Evolutionary conservation across 2,888 invertebrate genomes (phyloP).

Genomic region (Oxystoma pomonae): DNA sequence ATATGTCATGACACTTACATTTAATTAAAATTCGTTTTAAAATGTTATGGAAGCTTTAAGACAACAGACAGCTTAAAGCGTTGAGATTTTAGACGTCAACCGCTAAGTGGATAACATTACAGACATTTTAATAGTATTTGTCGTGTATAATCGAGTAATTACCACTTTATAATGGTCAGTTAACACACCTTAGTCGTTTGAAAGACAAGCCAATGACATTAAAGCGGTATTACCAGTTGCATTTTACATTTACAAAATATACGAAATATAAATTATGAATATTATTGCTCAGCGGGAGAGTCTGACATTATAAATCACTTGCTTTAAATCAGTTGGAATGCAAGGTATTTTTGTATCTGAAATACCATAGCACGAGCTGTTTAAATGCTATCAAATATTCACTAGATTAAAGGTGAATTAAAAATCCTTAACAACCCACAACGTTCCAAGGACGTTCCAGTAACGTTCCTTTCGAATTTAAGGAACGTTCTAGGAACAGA

Average conservation of each 20-base stretch:
- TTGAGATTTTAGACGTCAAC: not conserved
- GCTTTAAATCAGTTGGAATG: too few relatives aligned
- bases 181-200: not conserved
- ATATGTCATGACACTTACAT: too few relatives aligned
- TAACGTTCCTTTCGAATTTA: too few relatives aligned
- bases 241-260: not conserved
- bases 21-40: too few relatives aligned
- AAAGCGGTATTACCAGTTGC: not conserved
- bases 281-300: not conserved
- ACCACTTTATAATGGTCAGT: not conserved
- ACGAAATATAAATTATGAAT: not conserved
- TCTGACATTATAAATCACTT: conserved; percentile 1
- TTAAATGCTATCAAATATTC: too few relatives aligned
- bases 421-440: too few relatives aligned
- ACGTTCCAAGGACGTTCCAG: too few relatives aligned
- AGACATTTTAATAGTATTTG: not conserved
- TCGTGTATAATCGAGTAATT: conserved; percentile 1
- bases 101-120: conserved; percentile 4
- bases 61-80: not conserved
- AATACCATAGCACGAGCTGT: too few relatives aligned
- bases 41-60: too few relatives aligned
- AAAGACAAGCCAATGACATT: conserved; percentile 3
- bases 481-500: too few relatives aligned
- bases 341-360: too few relatives aligned
- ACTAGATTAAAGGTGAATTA: too few relatives aligned